Conservation (phyloP, 2,888 invertebrate genomes). For the Cosmopolites sordidus region DNA sequence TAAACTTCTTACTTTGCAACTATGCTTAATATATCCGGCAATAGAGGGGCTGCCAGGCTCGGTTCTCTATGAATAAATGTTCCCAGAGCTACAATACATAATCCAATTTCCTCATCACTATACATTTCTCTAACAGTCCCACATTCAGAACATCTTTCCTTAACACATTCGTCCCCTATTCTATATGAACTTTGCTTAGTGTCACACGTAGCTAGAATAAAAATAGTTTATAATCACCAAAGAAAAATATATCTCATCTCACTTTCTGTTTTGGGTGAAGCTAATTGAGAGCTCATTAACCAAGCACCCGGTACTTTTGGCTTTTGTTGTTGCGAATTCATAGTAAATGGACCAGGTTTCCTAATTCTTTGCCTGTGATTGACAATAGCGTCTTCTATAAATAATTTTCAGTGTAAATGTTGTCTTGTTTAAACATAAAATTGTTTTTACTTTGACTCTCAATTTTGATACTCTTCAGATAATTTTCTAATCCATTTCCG, state of each 20-base stretch:
- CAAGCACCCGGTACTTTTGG: constrained; percentile 55
- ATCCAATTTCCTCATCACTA: constrained; percentile 93
- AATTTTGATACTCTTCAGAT: constrained; percentile 37
- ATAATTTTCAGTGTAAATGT: constrained; percentile 2
- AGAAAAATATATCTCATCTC: constrained; percentile 1
- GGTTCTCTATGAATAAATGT: constrained; percentile 97
- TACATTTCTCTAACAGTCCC: constrained; percentile 86
- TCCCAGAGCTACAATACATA: constrained; percentile 88
- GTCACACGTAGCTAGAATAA: constrained; percentile 35
- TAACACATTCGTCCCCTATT: constrained; percentile 68
- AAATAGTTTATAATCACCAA: not conserved
- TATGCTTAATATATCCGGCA: constrained; percentile 85
- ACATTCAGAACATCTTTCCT: constrained; percentile 82
- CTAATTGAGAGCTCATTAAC: constrained; percentile 45
- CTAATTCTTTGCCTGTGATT: constrained; percentile 54
- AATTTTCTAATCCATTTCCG: constrained; percentile 25
- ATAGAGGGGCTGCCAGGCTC: constrained; percentile 84
- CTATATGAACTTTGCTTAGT: constrained; percentile 60
- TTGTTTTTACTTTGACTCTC: constrained; percentile 41
- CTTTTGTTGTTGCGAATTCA: constrained; percentile 53
- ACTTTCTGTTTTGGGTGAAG: constrained; percentile 41
- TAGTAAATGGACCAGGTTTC: constrained; percentile 53
- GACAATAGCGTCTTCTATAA: constrained; percentile 41
- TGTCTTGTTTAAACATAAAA: too few species aligned
- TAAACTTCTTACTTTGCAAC: constrained; percentile 71